A percentile compares a stretch with the other conserved stretches of the same genome.
Evolutionary conservation across 2,797 vertebrate genomes (phyloP).

Genomic region (Acipenser transmontanus): DNA sequence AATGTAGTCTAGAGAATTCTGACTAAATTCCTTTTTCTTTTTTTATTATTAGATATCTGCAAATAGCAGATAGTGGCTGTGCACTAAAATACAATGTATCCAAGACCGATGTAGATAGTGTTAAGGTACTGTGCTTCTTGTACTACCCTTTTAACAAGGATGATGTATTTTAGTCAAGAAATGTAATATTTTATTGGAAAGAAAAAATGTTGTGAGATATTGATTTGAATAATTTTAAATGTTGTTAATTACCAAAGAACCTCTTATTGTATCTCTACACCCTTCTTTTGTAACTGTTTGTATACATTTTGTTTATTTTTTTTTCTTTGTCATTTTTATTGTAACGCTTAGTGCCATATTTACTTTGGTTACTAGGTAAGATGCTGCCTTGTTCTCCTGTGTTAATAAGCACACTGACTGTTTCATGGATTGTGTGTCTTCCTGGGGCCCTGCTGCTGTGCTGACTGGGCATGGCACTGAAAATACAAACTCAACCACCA

Average conservation of each 20-base stretch:
- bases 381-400: conserved; percentile 47
- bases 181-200: conserved; percentile 7
- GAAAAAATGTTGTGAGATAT: too few species aligned
- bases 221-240: conserved; percentile 56
- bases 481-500: conserved; percentile 38
- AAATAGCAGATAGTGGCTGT: conserved; percentile 47
- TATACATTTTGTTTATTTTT: conserved; percentile 48
- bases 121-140: conserved; percentile 15
- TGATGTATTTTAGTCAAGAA: conserved; percentile 43
- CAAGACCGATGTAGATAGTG: conserved; percentile 42
- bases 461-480: conserved; percentile 37
- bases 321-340: conserved; percentile 49
- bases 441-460: conserved; percentile 47
- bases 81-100: conserved; percentile 65
- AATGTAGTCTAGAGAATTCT: background rate
- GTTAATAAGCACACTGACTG: conserved; percentile 23
- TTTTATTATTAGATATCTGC: conserved; percentile 31
- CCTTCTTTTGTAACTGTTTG: conserved; percentile 44
- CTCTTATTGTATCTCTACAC: conserved; percentile 25
- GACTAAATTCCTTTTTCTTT: conserved; percentile 24
- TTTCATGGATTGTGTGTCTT: conserved; percentile 36
- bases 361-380: conserved; percentile 51
- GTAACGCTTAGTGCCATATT: conserved; percentile 71
- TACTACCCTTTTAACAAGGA: conserved; percentile 42
- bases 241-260: conserved; percentile 96